Evolutionary conservation across 2,888 invertebrate species (phyloP).

Genomic region (Netelia melanura): DNA sequence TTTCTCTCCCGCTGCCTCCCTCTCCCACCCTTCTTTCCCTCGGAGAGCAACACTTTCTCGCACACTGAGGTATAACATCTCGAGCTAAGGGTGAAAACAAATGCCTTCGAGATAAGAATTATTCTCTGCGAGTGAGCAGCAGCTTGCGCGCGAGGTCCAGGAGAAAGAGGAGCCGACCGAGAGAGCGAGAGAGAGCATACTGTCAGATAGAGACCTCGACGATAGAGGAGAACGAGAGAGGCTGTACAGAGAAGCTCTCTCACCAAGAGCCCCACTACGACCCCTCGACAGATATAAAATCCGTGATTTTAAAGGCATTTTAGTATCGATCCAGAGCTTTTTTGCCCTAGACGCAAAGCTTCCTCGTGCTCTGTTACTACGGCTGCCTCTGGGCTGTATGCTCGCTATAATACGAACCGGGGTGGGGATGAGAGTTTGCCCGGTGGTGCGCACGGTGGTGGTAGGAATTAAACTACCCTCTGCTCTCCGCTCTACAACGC

Average conservation of each 20-base stretch:
- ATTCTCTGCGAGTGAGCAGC: constrained; percentile 63
- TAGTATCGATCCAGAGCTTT: constrained; percentile 88
- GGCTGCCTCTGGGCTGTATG: constrained; percentile 46
- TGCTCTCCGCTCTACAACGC: constrained; percentile 60
- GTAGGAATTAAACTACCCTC: constrained; percentile 81
- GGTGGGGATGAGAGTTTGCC: constrained; percentile 76
- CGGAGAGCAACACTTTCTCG: background rate
- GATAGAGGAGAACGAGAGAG: constrained; percentile 71
- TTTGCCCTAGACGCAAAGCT: constrained; percentile 86
- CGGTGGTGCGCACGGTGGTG: constrained; percentile 77
- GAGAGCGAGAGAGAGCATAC: constrained; percentile 39
- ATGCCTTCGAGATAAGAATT: constrained; percentile 60
- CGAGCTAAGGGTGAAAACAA: constrained; percentile 14
- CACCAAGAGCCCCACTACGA: constrained; percentile 69
- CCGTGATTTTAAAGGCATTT: constrained; percentile 88
- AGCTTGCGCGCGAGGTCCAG: constrained; percentile 59
- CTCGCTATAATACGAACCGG: constrained; percentile 68
- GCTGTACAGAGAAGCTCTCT: constrained; percentile 39
- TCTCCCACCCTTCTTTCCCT: no score
- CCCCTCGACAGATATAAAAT: constrained; percentile 87
- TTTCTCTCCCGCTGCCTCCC: no score
- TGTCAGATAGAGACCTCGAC: constrained; percentile 37
- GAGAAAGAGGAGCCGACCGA: constrained; percentile 29
- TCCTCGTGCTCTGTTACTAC: constrained; percentile 75
- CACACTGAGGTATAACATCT: constrained; percentile 7